Base-by-base conservation (phyloP, 2,888 invertebrate genomes). In the Clanis bilineata region DNA sequence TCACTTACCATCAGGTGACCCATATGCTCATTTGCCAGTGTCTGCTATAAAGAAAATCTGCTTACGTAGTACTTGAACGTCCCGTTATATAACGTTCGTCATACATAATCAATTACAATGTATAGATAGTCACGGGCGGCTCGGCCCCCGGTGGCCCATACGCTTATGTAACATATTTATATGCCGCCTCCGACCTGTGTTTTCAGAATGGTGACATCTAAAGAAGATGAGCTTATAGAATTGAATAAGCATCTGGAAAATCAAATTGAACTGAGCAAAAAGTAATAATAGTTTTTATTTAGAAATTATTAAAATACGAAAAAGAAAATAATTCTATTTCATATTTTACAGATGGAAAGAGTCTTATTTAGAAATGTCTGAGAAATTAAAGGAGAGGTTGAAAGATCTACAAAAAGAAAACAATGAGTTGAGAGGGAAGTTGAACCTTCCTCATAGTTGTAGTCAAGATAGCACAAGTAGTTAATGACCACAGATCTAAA, bases 321-420 rank as follows among this genome's bases (percentile, higher is more conserved):
- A 15, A 22, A 12, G 10, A 21, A 55, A 57, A 58, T 23, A 4
- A 44, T 51, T 41, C 5, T 10, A 43, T 39, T 41, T 55, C 12
- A 15, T 58, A 39, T 57, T 58, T 82, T 85, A 60, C 74, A 95
- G 95, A 63, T 96, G 95, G 94, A 94, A 94, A 73, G 88, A 90
- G 36, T 94, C 94, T n/a, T 92, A 95, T 28, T 85, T 94, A 59
- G 93, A 94, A 55, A 91, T 96, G 70, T 93, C 94, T 0, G 84
- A 86, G 0, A 94, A 93, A 78, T 90, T 96, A 59, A 94, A 95
- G 79, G 87, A 82, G 22, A 92, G 93, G 71, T 83, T 95, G 23
- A 84, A 92, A 62, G 90, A 92, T 55, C 77, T 95, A 25, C 90
- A 93, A 60, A 86, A 82, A 44, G 94, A 95, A 76, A 93, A 94